phyloP scores from a whole-genome alignment of 1,140 invertebrate genomes.

The Linepithema humile region DNA sequence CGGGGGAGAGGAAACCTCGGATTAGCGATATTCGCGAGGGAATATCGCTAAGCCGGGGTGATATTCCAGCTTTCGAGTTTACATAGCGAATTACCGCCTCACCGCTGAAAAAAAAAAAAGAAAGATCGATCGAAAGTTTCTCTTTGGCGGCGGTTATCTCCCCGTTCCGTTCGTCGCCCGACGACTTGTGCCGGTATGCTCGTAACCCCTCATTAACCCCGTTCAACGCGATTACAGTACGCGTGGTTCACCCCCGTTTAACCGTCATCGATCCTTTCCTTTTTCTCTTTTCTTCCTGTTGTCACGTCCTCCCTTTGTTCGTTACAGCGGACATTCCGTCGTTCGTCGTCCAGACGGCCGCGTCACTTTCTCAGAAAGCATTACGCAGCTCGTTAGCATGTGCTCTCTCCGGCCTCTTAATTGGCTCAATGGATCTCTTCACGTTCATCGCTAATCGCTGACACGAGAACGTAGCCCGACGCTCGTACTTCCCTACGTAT shows the following conservation, averaged over 20 bases:
- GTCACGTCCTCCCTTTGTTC: slow-evolving; percentile 39
- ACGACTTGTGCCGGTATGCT: slow-evolving; percentile 29
- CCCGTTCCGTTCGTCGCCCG: slow-evolving; percentile 23
- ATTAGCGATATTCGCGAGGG: too few species aligned
- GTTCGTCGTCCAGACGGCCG: slow-evolving; percentile 47
- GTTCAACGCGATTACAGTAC: slow-evolving; percentile 60
- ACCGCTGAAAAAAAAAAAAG: slow-evolving; percentile 4
- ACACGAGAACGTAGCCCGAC: slow-evolving; percentile 32
- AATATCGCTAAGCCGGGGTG: not conserved
- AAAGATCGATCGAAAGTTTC: slow-evolving; percentile 65
- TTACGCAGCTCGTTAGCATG: slow-evolving; percentile 70
- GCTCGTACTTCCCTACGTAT: not conserved
- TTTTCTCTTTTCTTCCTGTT: slow-evolving; percentile 1
- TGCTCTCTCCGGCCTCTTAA: slow-evolving; percentile 58
- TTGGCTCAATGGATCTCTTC: slow-evolving; percentile 72
- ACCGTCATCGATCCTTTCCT: slow-evolving; percentile 30
- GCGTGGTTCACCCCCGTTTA: not conserved
- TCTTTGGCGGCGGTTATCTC: slow-evolving; percentile 56
- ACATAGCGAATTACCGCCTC: slow-evolving; percentile 30
- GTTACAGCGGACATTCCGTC: slow-evolving; percentile 43
- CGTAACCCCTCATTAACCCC: slow-evolving; percentile 75
- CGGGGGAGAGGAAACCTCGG: not conserved
- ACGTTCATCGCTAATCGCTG: slow-evolving; percentile 62
- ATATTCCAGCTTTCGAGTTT: slow-evolving; percentile 22
- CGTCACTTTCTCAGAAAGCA: slow-evolving; percentile 73